Evolutionary conservation across 2,797 vertebrate species (phyloP).

Genomic region (Xerus rutilus): DNA sequence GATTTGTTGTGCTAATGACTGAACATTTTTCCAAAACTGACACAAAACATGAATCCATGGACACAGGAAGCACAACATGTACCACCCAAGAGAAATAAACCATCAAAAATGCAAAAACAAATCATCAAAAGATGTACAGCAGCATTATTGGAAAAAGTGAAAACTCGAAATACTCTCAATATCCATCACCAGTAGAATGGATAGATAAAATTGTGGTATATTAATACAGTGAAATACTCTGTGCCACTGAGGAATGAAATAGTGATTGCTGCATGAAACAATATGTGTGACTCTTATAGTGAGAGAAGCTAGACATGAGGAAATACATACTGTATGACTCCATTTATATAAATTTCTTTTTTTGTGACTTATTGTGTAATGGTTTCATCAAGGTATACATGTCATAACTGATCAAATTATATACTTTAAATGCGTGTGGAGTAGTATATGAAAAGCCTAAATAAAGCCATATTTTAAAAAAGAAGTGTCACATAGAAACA

Average conservation of each 20-base stretch:
- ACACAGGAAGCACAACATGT: not conserved
- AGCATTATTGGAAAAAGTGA: not conserved
- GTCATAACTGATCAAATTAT: not conserved
- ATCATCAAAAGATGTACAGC: not conserved
- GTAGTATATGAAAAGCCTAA: not conserved
- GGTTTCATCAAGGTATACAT: not conserved
- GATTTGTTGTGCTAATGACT: not conserved
- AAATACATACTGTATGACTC: not conserved
- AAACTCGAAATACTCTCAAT: not conserved
- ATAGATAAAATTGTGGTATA: not conserved
- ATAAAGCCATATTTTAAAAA: not conserved
- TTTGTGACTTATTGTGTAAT: not conserved
- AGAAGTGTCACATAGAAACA: not conserved
- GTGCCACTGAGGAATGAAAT: not conserved
- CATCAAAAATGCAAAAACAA: not conserved
- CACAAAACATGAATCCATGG: not conserved
- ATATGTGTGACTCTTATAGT: not conserved
- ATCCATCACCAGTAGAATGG: not conserved
- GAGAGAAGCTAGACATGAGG: not conserved
- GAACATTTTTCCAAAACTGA: not conserved
- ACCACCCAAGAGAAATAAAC: not conserved
- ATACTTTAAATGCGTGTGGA: not conserved
- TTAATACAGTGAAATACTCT: not conserved
- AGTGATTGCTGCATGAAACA: not conserved
- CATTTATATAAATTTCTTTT: not conserved